A percentile compares a stretch with the other conserved stretches of the same genome.
These are phyloP conservation scores for Tringa solitaria DNA, from an alignment of 2,113 vertebrate species.

Conservation along the genomic window DNA sequence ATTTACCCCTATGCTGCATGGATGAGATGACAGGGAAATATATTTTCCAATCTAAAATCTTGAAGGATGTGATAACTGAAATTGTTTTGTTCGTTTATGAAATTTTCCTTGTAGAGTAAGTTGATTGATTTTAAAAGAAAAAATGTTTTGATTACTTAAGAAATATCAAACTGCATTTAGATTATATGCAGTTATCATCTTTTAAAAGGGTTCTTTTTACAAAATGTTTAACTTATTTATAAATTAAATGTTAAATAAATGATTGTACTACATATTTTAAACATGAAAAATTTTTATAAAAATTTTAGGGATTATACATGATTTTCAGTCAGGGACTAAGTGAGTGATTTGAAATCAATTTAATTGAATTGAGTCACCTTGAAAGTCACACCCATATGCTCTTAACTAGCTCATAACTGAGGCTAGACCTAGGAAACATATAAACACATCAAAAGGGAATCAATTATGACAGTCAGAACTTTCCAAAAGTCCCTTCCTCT, in stretches of 20 bases:
- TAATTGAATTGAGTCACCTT: not conserved
- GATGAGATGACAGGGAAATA: not conserved
- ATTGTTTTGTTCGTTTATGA: not conserved
- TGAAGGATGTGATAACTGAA: not conserved
- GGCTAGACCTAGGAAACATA: not conserved
- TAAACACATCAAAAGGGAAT: not conserved
- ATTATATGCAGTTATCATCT: not conserved
- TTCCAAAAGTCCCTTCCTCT: not conserved
- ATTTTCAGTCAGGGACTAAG: not conserved
- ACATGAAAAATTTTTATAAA: not conserved
- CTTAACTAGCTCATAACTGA: not conserved
- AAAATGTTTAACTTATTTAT: not conserved
- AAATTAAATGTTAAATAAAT: not conserved
- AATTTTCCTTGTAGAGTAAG: not conserved
- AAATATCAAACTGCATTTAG: not conserved
- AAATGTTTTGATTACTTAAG: not conserved
- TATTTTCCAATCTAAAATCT: not conserved
- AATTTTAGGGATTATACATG: not conserved
- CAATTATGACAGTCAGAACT: not conserved
- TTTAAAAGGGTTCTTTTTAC: not conserved
- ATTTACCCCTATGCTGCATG: not conserved
- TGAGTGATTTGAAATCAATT: not conserved
- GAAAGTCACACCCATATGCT: not conserved
- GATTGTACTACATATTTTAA: not conserved
- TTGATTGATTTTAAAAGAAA: not conserved